These are phyloP conservation scores for Biston stratarius DNA, from an alignment of 2,888 invertebrate genomes.

Conservation along the genomic window DNA sequence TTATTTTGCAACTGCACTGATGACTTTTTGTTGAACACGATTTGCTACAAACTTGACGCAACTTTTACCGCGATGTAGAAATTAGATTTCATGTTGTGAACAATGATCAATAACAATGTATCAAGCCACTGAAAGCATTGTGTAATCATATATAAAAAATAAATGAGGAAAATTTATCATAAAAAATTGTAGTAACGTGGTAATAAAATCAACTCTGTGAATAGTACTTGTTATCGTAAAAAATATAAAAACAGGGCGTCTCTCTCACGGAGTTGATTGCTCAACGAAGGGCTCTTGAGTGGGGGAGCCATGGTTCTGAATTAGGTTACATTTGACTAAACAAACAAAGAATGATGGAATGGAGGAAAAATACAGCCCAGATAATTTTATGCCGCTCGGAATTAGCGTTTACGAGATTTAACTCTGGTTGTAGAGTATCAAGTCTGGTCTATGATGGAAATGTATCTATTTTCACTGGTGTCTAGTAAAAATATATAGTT, in stretches of 20 bases:
- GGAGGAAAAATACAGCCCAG: constrained; percentile 14
- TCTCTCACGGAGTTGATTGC: constrained; percentile 18
- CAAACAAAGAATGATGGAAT: constrained; percentile 31
- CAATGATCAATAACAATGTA: too few relatives aligned
- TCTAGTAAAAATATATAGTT: background rate
- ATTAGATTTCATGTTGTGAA: background rate
- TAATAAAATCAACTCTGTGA: background rate
- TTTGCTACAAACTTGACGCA: constrained; percentile 10
- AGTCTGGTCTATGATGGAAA: background rate
- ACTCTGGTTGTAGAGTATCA: background rate
- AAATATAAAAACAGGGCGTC: constrained; percentile 16
- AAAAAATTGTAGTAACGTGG: background rate
- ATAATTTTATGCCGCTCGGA: constrained; percentile 14
- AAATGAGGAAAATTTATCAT: background rate
- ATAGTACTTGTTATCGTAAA: constrained; percentile 11
- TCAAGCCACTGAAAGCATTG: too few relatives aligned
- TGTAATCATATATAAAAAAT: too few relatives aligned
- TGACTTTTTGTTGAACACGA: constrained; percentile 9
- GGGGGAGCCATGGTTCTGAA: constrained; percentile 13
- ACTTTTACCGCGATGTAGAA: background rate
- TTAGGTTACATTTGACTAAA: constrained; percentile 30
- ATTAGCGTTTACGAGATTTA: constrained; percentile 6
- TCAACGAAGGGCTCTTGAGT: constrained; percentile 27
- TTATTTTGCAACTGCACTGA: constrained; percentile 21
- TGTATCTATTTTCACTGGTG: background rate